A percentile compares a stretch with the other conserved stretches of the same genome.
Conservation (phyloP, 2,888 invertebrate species). For the Protodeltote pygarga region DNA sequence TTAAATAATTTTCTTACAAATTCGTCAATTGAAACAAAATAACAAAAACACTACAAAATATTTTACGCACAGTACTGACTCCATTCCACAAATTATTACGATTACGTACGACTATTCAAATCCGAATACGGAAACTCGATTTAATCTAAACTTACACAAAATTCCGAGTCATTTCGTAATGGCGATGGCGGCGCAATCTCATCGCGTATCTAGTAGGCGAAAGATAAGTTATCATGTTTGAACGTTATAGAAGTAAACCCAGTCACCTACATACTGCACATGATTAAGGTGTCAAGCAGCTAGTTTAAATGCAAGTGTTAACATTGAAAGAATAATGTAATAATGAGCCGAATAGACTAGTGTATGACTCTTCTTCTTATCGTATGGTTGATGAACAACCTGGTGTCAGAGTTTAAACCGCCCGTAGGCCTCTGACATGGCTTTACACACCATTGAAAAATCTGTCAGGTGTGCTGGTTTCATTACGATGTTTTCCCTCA, state of each 20-base stretch:
- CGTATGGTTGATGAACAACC: too few species aligned
- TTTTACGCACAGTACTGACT: neutral
- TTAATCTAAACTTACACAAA: conserved; percentile 16
- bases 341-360: too few species aligned
- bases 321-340: too few species aligned
- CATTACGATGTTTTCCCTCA: too few species aligned
- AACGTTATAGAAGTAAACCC: conserved; percentile 29
- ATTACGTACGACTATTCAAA: neutral
- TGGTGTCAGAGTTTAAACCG: too few species aligned
- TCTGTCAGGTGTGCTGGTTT: too few species aligned
- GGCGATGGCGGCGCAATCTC: conserved; percentile 20
- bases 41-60: too few species aligned
- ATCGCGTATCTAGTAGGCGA: conserved; percentile 28
- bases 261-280: conserved; percentile 39
- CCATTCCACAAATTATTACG: neutral
- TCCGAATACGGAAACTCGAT: conserved; percentile 28
- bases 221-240: conserved; percentile 45
- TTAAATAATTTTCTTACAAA: too few species aligned
- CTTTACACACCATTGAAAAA: too few species aligned
- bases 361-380: too few species aligned
- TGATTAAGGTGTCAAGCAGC: conserved; percentile 22
- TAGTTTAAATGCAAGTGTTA: neutral
- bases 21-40: too few species aligned
- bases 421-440: too few species aligned
- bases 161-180: conserved; percentile 36